These are phyloP conservation scores for Drosophila baimaii DNA, from an alignment of 1,140 invertebrate genomes.

Conservation along the genomic window DNA sequence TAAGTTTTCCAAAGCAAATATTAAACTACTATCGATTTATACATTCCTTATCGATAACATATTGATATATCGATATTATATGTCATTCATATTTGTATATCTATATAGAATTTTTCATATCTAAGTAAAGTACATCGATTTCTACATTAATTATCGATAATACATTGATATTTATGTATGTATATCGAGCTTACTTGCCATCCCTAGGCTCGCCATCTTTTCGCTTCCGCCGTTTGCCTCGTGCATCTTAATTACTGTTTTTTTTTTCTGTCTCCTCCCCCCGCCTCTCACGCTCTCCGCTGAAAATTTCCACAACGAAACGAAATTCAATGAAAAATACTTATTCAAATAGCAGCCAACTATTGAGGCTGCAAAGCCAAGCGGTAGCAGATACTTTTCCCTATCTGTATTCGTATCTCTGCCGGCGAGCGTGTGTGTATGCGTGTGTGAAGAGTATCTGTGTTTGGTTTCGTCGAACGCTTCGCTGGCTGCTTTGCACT, in stretches of 20 bases:
- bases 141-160: not conserved
- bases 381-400: conserved; percentile 59
- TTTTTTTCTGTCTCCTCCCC: conserved; percentile 32
- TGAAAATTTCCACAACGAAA: conserved; percentile 79
- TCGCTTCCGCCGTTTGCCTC: conserved; percentile 78
- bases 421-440: not conserved
- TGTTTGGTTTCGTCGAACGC: conserved; percentile 74
- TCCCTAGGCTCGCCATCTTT: conserved; percentile 58
- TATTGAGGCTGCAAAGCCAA: conserved; percentile 77
- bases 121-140: not conserved
- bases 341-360: conserved; percentile 76
- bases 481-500: conserved; percentile 78
- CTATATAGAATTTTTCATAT: not conserved
- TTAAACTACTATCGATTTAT: not conserved
- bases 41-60: not conserved
- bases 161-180: not conserved
- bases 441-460: conserved; percentile 23
- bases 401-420: conserved; percentile 37
- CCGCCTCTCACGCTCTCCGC: conserved; percentile 1
- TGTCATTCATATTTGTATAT: not conserved
- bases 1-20: too few relatives aligned
- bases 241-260: conserved; percentile 77
- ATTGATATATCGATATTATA: not conserved
- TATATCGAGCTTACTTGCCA: not conserved
- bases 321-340: conserved; percentile 81